Conservation (phyloP, 2,888 invertebrate genomes). For the Ectemnius cavifrons region DNA sequence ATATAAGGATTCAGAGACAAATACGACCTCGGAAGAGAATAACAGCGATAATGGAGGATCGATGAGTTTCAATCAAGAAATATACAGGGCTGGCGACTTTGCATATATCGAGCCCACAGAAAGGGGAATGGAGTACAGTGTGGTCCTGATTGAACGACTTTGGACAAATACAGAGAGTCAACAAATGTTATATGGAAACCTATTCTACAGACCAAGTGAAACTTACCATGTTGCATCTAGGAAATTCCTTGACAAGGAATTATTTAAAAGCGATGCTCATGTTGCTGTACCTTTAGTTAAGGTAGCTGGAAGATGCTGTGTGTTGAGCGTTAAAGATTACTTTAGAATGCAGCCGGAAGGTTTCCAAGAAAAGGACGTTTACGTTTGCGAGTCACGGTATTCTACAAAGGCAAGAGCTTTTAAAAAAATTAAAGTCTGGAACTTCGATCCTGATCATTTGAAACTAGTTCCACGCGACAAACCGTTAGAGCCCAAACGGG, state of each 20-base stretch:
- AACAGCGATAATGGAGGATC: conserved; percentile 80
- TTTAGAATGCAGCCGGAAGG: conserved; percentile 93
- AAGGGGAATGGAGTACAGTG: conserved; percentile 85
- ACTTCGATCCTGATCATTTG: conserved; percentile 82
- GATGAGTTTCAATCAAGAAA: conserved; percentile 87
- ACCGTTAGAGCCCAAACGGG: conserved; percentile 89
- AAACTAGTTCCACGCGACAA: conserved; percentile 85
- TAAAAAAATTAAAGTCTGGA: conserved; percentile 94
- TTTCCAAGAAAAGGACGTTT: conserved; percentile 94
- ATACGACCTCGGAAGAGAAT: conserved; percentile 69
- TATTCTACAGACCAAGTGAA: conserved; percentile 95
- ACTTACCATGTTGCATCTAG: conserved; percentile 97
- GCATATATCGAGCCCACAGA: conserved; percentile 90
- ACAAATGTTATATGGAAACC: conserved; percentile 94
- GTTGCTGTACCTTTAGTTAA: conserved; percentile 91
- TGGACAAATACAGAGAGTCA: conserved; percentile 91
- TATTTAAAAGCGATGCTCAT: conserved; percentile 96
- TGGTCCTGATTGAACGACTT: conserved; percentile 92
- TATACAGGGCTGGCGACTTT: conserved; percentile 92
- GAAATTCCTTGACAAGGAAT: conserved; percentile 97
- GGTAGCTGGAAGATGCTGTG: conserved; percentile 92
- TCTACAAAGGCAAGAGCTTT: conserved; percentile 91
- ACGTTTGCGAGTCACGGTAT: conserved; percentile 97
- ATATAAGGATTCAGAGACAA: conserved; percentile 69
- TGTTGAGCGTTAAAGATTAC: conserved; percentile 96